Evolutionary conservation across 2,797 vertebrate genomes (phyloP), one percentile per base, ranked within the genome.

Genomic region (Chloroceryle amazona): DNA sequence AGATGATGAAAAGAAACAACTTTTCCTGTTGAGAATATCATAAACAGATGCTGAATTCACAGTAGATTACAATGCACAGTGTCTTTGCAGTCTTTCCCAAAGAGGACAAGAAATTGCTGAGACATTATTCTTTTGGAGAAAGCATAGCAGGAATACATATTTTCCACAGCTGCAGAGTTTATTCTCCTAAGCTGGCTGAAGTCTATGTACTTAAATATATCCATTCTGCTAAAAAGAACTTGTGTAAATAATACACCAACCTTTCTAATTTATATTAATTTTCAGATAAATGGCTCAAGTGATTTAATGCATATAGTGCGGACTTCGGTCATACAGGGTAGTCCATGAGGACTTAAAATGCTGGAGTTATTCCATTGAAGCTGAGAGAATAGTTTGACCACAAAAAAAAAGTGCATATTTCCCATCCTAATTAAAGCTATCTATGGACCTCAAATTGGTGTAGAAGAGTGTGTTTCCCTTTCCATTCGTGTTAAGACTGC

Each of bases 21-120:
- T 91, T 83, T 78, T 81, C 63, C 63, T 80, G 44, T 71, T 89
- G 87, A 90, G 78, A 81, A 37, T 81, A 86, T 74, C 90, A 75
- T 70, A 65, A 96, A 86, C 90, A 95, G 93, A 94, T 95, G 91
- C 49, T 86, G 93, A 90, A 92, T 86, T 95, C 63, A 93, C 44
- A 93, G 76, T 6, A 81, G 80, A 79, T 84, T 57, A 92, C 72
- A 94, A 92, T 74, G 47, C n/a, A 72, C 10, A 35, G 35, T 88
- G 37, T 54, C 55, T 93, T 31, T 72, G 46, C 88, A 79, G 26
- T 11, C 81, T 91, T 95, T 68, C 66, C 58, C 65, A 82, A 86
- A 70, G 37, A 95, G 42, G 51, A 71, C 23, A 61, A 84, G 71
- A 90, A 97, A 83, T 72, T 87, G 54, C 89, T 89, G 86, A 95